Percentiles rank a stretch among this genome's conserved stretches.
These are phyloP conservation scores for Brachyrhaphis roseni DNA, from an alignment of 2,797 vertebrate genomes.

Conservation along the genomic window DNA sequence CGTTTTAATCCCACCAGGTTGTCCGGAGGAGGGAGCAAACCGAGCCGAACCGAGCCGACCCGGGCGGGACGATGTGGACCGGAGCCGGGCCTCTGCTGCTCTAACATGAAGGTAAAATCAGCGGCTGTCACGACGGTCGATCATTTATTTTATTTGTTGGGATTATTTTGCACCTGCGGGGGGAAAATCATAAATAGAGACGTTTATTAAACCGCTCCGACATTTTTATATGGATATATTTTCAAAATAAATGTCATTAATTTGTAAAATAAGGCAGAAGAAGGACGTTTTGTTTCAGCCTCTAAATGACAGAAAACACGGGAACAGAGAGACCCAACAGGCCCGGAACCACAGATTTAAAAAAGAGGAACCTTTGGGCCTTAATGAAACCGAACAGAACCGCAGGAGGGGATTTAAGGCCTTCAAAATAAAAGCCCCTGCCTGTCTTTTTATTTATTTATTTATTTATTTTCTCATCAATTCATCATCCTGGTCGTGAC, in stretches of 20 bases:
- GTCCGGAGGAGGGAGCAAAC: constrained; percentile 48
- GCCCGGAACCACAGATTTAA: constrained; percentile 1
- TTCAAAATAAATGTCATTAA: constrained; percentile 1
- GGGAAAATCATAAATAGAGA: constrained; percentile 7
- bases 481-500: constrained; percentile 24
- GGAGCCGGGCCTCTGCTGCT: constrained; percentile 53
- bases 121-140: constrained; percentile 4
- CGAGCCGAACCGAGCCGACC: constrained; percentile 35
- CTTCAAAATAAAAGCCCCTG: constrained; percentile 68
- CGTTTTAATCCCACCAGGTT: constrained; percentile 70
- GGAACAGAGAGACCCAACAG: background rate
- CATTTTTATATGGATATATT: background rate
- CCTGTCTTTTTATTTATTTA: constrained; percentile 35
- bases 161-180: constrained; percentile 50
- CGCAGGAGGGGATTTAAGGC: constrained; percentile 39
- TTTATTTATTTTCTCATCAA: constrained; percentile 16
- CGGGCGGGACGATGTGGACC: constrained; percentile 45
- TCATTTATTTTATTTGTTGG: constrained; percentile 16
- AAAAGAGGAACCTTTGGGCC: constrained; percentile 2
- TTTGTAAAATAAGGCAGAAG: background rate
- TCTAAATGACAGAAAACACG: background rate
- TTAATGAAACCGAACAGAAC: constrained; percentile 18
- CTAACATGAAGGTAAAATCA: constrained; percentile 73
- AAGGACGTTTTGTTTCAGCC: background rate
- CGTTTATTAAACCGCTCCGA: constrained; percentile 1